These are phyloP conservation scores for Aegotheles bennettii DNA, from an alignment of 2,113 vertebrate genomes.

Conservation along the genomic window DNA sequence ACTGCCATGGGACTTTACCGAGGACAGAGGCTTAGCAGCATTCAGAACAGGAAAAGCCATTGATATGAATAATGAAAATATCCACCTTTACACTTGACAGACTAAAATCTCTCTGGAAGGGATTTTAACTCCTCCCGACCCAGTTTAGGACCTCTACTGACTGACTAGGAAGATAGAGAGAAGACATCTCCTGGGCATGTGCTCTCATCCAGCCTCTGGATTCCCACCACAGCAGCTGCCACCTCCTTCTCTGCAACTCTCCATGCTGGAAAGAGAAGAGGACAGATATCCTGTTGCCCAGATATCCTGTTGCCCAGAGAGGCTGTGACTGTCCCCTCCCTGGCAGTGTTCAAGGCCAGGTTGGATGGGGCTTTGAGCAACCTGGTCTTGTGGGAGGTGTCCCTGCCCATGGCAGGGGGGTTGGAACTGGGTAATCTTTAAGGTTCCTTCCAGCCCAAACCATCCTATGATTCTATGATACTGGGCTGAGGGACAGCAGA, in stretches of 20 bases:
- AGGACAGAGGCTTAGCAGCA: background rate
- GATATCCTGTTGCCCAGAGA: too few relatives aligned
- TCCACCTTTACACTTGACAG: background rate
- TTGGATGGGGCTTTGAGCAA: too few relatives aligned
- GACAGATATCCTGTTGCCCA: too few relatives aligned
- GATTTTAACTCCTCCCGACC: background rate
- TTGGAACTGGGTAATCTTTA: too few relatives aligned
- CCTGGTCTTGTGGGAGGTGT: too few relatives aligned
- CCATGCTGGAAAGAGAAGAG: background rate
- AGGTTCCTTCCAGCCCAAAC: too few relatives aligned
- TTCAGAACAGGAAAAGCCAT: constrained; percentile 32
- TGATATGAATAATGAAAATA: constrained; percentile 50
- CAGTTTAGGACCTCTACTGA: background rate
- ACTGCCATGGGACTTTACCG: background rate
- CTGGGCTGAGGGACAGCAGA: background rate
- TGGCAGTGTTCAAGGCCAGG: too few relatives aligned
- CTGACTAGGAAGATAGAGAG: background rate
- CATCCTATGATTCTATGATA: too few relatives aligned
- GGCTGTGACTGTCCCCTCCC: too few relatives aligned
- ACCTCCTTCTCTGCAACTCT: background rate
- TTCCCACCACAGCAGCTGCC: background rate
- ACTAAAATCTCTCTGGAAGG: constrained; percentile 20
- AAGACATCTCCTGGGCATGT: background rate
- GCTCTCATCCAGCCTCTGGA: background rate
- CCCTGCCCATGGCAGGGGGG: too few relatives aligned